Evolutionary conservation across 2,888 invertebrate species (phyloP).

Genomic region (Nycteola revayana): DNA sequence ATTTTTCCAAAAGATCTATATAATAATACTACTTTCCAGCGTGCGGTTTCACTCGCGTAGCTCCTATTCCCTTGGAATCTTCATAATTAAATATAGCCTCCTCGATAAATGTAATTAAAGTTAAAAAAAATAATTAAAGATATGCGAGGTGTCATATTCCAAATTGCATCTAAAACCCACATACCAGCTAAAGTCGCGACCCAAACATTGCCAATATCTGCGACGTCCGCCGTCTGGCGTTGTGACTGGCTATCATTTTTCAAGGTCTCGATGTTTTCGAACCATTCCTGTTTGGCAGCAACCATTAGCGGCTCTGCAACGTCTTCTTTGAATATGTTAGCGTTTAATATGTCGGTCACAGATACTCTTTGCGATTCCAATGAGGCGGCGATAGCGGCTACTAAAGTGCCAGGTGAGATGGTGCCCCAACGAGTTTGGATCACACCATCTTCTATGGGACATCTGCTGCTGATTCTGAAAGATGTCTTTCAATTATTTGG

Average conservation of each 20-base stretch:
- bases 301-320: slow-evolving; percentile 62
- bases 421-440: slow-evolving; percentile 84
- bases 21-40: no score
- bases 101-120: no score
- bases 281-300: slow-evolving; percentile 63
- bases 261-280: slow-evolving; percentile 56
- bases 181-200: slow-evolving; percentile 83
- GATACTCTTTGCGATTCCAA: slow-evolving; percentile 82
- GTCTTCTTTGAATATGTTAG: slow-evolving; percentile 62
- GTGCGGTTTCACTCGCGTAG: no score
- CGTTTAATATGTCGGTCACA: slow-evolving; percentile 70
- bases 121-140: no score
- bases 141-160: no score
- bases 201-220: slow-evolving; percentile 82
- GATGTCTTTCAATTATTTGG: no score
- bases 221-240: slow-evolving; percentile 24
- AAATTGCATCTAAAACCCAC: not conserved
- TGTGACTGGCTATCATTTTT: slow-evolving; percentile 31
- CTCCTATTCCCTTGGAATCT: no score
- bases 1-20: no score
- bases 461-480: slow-evolving; percentile 70
- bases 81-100: no score
- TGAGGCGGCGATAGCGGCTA: slow-evolving; percentile 83
- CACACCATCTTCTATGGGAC: slow-evolving; percentile 86
- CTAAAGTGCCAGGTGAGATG: slow-evolving; percentile 81